Conservation (phyloP, 2,888 invertebrate genomes). For the Andrena hattorfiana region DNA sequence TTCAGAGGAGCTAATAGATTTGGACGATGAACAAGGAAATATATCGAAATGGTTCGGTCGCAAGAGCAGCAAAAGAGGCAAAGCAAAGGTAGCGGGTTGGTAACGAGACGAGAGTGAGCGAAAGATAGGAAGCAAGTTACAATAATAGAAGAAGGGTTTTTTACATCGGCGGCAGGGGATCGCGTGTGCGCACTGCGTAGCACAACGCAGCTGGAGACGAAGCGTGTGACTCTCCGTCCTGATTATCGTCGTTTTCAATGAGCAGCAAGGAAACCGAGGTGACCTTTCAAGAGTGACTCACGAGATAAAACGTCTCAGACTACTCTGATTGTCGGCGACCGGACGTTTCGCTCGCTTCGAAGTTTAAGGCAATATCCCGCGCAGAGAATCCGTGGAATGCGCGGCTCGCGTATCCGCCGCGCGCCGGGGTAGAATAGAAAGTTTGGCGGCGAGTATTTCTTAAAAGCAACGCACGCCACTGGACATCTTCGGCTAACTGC, state of each 20-base stretch:
- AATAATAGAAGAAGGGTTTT: constrained; percentile 68
- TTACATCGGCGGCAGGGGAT: constrained; percentile 58
- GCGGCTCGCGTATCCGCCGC: neutral
- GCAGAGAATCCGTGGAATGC: constrained; percentile 28
- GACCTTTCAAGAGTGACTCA: constrained; percentile 62
- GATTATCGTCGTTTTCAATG: constrained; percentile 53
- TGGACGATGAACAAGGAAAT: neutral
- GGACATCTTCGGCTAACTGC: neutral
- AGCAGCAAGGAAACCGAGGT: constrained; percentile 31
- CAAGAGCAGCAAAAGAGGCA: neutral
- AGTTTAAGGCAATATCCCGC: neutral
- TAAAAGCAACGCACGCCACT: neutral
- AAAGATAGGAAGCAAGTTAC: constrained; percentile 43
- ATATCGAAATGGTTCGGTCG: neutral
- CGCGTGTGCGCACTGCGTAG: constrained; percentile 9
- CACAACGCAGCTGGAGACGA: constrained; percentile 62
- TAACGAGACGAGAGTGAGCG: constrained; percentile 24
- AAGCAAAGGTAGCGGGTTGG: constrained; percentile 4
- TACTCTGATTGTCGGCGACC: neutral
- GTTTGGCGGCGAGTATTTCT: neutral
- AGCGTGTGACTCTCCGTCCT: constrained; percentile 39
- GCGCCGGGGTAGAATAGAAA: neutral
- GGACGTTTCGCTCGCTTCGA: constrained; percentile 6
- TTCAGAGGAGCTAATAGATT: neutral
- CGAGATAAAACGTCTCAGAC: constrained; percentile 44